Evolutionary conservation across 2,113 vertebrate genomes (phyloP).

Genomic region (Cynoglossus semilaevis): DNA sequence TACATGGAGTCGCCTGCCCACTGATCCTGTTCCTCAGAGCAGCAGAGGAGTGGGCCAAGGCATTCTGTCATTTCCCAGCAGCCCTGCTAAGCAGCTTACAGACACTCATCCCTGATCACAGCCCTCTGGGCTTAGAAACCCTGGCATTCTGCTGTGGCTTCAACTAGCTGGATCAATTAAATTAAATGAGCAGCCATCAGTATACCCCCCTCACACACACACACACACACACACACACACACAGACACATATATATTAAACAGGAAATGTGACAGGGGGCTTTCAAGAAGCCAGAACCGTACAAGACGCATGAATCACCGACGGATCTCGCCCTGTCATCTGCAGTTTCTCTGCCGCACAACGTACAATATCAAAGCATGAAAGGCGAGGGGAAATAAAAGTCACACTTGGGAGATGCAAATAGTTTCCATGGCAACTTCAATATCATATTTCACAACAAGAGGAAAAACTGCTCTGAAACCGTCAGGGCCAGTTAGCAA

Average conservation of each 20-base stretch:
- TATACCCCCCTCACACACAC: neutral
- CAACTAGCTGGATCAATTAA: conserved; percentile 70
- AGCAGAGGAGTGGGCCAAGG: conserved; percentile 47
- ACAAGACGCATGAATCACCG: conserved; percentile 41
- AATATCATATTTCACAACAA: conserved; percentile 48
- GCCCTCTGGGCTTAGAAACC: conserved; percentile 60
- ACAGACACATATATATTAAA: neutral
- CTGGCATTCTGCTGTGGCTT: conserved; percentile 52
- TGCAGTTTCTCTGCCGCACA: conserved; percentile 36
- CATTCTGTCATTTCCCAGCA: conserved; percentile 60
- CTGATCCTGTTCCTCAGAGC: conserved; percentile 41
- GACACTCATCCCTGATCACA: conserved; percentile 71
- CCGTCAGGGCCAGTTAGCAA: conserved; percentile 29
- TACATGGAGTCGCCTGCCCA: conserved; percentile 24
- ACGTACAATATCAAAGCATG: conserved; percentile 21
- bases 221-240: neutral
- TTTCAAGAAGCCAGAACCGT: conserved; percentile 12
- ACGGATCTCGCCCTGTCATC: conserved; percentile 24
- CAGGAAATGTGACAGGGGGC: conserved; percentile 2
- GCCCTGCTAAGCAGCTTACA: conserved; percentile 72
- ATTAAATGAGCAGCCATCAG: conserved; percentile 55
- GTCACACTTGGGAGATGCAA: conserved; percentile 54
- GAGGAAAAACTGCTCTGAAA: conserved; percentile 31
- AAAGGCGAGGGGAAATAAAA: neutral
- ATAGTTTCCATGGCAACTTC: conserved; percentile 69